Percentiles rank a stretch among this genome's conserved stretches.
Evolutionary conservation across 2,113 vertebrate genomes (phyloP).

Genomic region (Phaetusa simplex): DNA sequence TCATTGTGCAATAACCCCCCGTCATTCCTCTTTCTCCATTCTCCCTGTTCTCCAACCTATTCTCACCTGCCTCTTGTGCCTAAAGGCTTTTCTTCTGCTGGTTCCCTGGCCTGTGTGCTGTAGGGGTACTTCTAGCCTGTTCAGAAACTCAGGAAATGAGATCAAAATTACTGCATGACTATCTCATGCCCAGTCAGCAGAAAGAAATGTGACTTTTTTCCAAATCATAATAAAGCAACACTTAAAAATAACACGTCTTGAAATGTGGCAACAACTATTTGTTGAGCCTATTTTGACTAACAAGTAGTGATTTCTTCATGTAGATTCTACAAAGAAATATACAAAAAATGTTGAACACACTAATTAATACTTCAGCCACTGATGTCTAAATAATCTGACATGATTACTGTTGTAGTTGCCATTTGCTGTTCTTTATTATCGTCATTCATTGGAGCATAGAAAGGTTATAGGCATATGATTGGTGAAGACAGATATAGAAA

Average conservation of each 20-base stretch:
- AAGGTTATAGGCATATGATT: neutral
- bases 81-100: neutral
- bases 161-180: neutral
- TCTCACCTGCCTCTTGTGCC: neutral
- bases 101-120: neutral
- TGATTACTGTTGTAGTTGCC: neutral
- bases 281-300: neutral
- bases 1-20: neutral
- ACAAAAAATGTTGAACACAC: neutral
- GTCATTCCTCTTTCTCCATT: neutral
- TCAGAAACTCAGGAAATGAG: neutral
- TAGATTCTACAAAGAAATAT: neutral
- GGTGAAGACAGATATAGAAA: neutral
- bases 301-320: neutral
- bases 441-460: neutral
- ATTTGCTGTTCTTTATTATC: neutral
- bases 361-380: neutral
- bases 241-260: neutral
- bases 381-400: neutral
- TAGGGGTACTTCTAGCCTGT: neutral
- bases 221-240: neutral
- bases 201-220: neutral
- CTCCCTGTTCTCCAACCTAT: neutral
- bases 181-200: neutral
- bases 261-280: neutral